These are phyloP conservation scores for Pararge aegeria DNA, from an alignment of 1,140 invertebrate species.

Conservation along the genomic window DNA sequence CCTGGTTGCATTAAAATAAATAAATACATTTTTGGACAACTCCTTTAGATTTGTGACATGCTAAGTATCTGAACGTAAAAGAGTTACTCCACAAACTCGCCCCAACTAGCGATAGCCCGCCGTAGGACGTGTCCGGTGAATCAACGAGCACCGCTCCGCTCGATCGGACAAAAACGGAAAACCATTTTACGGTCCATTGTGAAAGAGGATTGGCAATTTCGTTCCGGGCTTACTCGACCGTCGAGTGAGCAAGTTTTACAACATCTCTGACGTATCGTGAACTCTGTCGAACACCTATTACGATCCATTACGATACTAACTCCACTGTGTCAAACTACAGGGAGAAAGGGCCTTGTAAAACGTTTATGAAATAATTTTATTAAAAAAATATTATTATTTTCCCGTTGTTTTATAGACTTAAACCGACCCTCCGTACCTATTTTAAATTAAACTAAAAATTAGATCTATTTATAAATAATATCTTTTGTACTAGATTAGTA, in stretches of 20 bases:
- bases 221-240: conserved; percentile 69
- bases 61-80: conserved; percentile 33
- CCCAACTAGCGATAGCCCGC: conserved; percentile 60
- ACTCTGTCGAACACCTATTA: conserved; percentile 38
- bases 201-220: conserved; percentile 77
- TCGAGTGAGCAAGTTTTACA: conserved; percentile 66
- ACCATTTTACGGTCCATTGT: conserved; percentile 77
- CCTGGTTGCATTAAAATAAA: too few relatives aligned
- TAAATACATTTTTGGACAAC: too few relatives aligned
- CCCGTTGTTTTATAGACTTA: too few relatives aligned
- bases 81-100: conserved; percentile 66
- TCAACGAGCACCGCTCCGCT: conserved; percentile 70
- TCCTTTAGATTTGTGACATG: neutral
- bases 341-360: too few relatives aligned
- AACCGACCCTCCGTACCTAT: too few relatives aligned
- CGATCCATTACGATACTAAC: conserved; percentile 2
- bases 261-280: conserved; percentile 62
- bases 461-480: too few relatives aligned
- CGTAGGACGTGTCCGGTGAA: conserved; percentile 70
- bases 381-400: too few relatives aligned
- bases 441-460: too few relatives aligned
- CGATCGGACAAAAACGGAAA: conserved; percentile 75
- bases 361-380: too few relatives aligned
- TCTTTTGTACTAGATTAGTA: too few relatives aligned
- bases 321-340: neutral